A percentile compares a stretch with the other conserved stretches of the same genome.
Evolutionary conservation across 1,140 invertebrate species (phyloP).

Genomic region (Onthophagus taurus): DNA sequence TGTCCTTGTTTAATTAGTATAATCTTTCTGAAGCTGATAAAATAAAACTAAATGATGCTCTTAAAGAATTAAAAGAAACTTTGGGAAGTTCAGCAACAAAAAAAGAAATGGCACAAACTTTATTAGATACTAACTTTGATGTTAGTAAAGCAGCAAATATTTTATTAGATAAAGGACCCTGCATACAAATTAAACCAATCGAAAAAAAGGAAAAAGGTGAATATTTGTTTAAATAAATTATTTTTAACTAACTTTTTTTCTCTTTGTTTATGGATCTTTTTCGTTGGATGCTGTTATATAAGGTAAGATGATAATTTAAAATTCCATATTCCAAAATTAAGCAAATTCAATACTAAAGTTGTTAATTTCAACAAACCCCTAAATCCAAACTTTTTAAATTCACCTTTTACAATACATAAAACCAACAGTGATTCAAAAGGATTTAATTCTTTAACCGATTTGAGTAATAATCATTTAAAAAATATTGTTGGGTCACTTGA

Average conservation of each 20-base stretch:
- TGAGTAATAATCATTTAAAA: constrained; percentile 24
- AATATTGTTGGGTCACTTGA: constrained; percentile 13
- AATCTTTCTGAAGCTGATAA: constrained; percentile 8
- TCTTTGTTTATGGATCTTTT: constrained; percentile 18
- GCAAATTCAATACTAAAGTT: constrained; percentile 7
- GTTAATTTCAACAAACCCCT: too few relatives aligned
- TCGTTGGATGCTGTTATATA: constrained; percentile 36
- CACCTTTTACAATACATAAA: not conserved
- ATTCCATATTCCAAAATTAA: constrained; percentile 16
- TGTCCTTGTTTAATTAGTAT: not conserved
- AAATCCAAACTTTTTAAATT: too few relatives aligned
- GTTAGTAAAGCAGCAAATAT: constrained; percentile 60
- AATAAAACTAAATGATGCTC: too few relatives aligned
- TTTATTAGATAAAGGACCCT: constrained; percentile 46
- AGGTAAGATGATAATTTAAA: constrained; percentile 42
- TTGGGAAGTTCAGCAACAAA: constrained; percentile 47
- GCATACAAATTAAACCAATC: constrained; percentile 12
- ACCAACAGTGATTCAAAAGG: not conserved
- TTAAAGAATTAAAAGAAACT: constrained; percentile 57
- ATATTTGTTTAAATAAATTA: constrained; percentile 15
- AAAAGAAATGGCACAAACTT: constrained; percentile 52
- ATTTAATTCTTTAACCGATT: constrained; percentile 18
- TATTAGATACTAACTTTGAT: constrained; percentile 62
- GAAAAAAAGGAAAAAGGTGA: constrained; percentile 30
- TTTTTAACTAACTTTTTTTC: not conserved